These are phyloP conservation scores for Anguilla rostrata DNA, from an alignment of 2,113 vertebrate genomes.

Conservation along the genomic window DNA sequence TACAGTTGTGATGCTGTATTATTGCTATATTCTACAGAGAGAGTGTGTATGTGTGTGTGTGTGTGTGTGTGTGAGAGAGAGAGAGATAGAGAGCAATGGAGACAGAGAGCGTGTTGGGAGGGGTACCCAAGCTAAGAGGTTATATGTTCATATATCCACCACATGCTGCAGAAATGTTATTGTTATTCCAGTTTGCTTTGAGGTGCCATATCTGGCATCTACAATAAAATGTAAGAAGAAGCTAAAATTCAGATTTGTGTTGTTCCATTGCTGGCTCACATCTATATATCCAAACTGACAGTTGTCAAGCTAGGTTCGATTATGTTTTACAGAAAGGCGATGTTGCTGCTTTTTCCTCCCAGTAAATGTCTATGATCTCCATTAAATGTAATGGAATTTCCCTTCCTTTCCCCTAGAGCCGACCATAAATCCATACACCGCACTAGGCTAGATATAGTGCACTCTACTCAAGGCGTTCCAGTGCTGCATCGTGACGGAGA, in stretches of 20 bases:
- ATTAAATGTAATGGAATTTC: neutral
- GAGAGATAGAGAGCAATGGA: too few species aligned
- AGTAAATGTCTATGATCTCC: conserved; percentile 2
- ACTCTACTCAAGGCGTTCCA: neutral
- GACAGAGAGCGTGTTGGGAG: neutral
- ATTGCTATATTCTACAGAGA: neutral
- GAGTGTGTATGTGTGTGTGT: neutral
- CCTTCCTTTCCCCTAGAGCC: neutral
- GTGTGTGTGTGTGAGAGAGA: neutral
- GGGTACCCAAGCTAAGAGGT: neutral
- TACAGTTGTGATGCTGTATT: neutral
- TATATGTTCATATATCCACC: neutral
- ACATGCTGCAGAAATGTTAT: neutral
- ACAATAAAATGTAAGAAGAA: neutral
- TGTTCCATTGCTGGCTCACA: neutral
- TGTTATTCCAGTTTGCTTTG: neutral
- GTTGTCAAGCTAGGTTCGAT: neutral
- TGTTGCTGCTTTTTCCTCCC: neutral
- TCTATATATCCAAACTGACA: neutral
- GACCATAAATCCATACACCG: neutral
- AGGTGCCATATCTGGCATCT: neutral
- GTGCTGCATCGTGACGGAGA: neutral
- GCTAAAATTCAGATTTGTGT: neutral
- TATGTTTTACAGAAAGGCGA: conserved; percentile 2
- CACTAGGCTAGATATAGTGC: neutral